phyloP scores from a whole-genome alignment of 2,797 vertebrate genomes.

The Champsocephalus esox region DNA sequence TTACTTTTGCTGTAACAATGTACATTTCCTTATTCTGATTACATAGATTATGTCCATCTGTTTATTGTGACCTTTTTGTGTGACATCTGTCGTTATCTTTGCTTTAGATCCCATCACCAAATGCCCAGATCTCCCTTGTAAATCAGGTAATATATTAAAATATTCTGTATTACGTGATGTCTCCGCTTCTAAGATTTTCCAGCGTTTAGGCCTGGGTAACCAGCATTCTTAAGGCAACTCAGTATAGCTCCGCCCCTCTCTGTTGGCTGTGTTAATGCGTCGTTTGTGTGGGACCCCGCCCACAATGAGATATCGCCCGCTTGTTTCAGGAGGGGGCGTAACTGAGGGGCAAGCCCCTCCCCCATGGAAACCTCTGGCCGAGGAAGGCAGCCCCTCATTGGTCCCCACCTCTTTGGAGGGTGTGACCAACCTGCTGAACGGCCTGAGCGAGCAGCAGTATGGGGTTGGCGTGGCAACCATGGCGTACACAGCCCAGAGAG shows the following conservation, averaged over 20 bases:
- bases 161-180: background rate
- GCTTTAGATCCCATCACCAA: constrained; percentile 90
- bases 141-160: constrained; percentile 89
- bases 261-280: constrained; percentile 65
- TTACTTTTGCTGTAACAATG: too few species aligned
- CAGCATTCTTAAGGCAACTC: constrained; percentile 7
- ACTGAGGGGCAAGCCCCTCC: constrained; percentile 82
- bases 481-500: constrained; percentile 97
- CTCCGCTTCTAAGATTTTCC: background rate
- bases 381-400: constrained; percentile 88
- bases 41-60: too few species aligned
- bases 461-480: constrained; percentile 94
- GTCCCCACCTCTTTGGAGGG: constrained; percentile 92
- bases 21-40: too few species aligned
- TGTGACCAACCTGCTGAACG: constrained; percentile 90
- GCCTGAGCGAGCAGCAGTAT: constrained; percentile 89
- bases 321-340: constrained; percentile 79
- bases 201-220: background rate
- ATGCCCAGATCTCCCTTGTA: constrained; percentile 96
- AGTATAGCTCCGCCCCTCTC: constrained; percentile 28
- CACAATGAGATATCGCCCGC: constrained; percentile 81
- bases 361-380: constrained; percentile 82
- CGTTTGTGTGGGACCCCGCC: constrained; percentile 78
- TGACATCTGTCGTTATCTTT: constrained; percentile 39
- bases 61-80: background rate